Evolutionary conservation across 2,113 vertebrate genomes (phyloP), one percentile per base, ranked within the genome.

Genomic region (Pampusana beccarii): DNA sequence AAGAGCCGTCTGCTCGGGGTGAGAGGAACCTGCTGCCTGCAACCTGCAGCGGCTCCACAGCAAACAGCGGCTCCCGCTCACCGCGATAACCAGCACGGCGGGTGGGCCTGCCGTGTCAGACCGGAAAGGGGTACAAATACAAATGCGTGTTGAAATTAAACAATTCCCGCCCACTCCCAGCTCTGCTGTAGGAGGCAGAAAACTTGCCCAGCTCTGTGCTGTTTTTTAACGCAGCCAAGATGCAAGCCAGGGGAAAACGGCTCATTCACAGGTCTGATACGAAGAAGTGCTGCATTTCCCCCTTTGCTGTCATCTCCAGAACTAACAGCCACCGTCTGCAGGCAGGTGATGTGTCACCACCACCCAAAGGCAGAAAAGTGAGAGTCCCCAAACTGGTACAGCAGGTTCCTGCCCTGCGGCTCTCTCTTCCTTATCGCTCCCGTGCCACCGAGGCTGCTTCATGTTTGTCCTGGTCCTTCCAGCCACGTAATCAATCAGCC

Each of bases 331-430:
- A 13, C 26, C 67, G n/a, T 11, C 44, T 73, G 10, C 0, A 0
- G 62, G 78, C 46, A 88, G 4, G 44, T 61, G 67, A 80, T 10
- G 26, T 40, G 88, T 72, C 81, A 77, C 72, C n/a, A 67, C 36
- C 44, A 84, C 58, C 42, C 16, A 36, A 85, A 88, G 67, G 81
- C 48, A 64, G 91, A 48, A 67, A 90, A 36, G 42, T 7, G 42
- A 96, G 46, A 81, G 70, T 31, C n/a, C 42, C 50, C 54, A 94
- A 71, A 92, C 92, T 62, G 46, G 95, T 83, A 85, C 6, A 94
- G 67, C 94, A 93, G 84, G 96, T 96, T 91, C 48, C 9, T 51
- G 86, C 65, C 69, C 60, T 29, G 53, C 48, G 81, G 42, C 82
- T 40, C 62, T 40, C 62, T 77, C 28, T 71, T 70, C 65, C 54